phyloP scores from a whole-genome alignment of 2,888 invertebrate genomes.

The Drosophila melanosoma region DNA sequence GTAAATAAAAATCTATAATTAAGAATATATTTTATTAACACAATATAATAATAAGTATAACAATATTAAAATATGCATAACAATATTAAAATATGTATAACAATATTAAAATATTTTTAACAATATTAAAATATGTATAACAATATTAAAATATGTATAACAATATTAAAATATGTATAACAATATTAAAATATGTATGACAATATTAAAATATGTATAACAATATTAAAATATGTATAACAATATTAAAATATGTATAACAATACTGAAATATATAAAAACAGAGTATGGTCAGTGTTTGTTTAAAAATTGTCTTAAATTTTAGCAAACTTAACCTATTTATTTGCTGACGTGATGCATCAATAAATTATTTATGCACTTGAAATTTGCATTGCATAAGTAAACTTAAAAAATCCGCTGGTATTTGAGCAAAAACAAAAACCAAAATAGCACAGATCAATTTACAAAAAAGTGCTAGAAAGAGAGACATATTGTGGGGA shows the following conservation, averaged over 20 bases:
- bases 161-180: too few species aligned
- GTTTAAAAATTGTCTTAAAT: not conserved
- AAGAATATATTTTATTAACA: not conserved
- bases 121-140: too few species aligned
- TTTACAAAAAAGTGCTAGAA: constrained; percentile 51
- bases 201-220: not conserved
- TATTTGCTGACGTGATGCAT: constrained; percentile 19
- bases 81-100: too few species aligned
- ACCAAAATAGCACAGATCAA: constrained; percentile 61
- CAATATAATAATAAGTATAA: not conserved
- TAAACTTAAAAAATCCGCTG: constrained; percentile 24
- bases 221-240: too few species aligned
- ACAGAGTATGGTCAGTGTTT: not conserved
- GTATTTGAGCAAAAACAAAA: constrained; percentile 35
- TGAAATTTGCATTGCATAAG: constrained; percentile 62
- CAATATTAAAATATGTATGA: too few species aligned
- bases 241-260: too few species aligned
- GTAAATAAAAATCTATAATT: not conserved
- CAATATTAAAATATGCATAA: too few species aligned
- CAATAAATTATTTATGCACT: constrained; percentile 55
- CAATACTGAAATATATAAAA: too few species aligned
- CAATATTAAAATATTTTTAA: too few species aligned
- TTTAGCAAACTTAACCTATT: not conserved
- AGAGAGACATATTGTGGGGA: not conserved
- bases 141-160: not conserved